Evolutionary conservation across 1,140 invertebrate species (phyloP).

Genomic region (Parasteatoda tepidariorum): DNA sequence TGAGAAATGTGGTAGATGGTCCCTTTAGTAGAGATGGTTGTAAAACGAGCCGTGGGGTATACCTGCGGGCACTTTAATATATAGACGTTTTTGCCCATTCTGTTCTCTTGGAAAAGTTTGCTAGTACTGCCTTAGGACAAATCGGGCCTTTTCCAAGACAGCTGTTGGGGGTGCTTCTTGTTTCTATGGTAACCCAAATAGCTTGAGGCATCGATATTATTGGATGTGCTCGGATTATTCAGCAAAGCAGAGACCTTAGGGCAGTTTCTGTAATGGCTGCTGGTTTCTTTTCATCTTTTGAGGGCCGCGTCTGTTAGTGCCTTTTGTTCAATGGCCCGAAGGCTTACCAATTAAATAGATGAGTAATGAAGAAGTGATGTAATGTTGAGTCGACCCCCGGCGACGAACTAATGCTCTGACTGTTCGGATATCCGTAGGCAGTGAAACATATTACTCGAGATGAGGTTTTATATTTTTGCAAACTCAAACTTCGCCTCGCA

Average conservation of each 20-base stretch:
- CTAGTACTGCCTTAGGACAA: conserved; percentile 41
- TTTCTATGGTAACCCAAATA: conserved; percentile 58
- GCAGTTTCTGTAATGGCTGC: conserved; percentile 54
- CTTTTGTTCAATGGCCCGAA: conserved; percentile 38
- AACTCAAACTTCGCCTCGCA: not conserved
- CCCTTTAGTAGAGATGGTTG: conserved; percentile 37
- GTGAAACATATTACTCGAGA: conserved; percentile 53
- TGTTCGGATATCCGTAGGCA: conserved; percentile 59
- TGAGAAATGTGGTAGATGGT: not conserved
- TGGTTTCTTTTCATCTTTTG: conserved; percentile 55
- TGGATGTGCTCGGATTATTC: conserved; percentile 60
- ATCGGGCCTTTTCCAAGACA: conserved; percentile 58
- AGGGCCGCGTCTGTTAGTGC: conserved; percentile 55
- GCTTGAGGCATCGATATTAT: conserved; percentile 53
- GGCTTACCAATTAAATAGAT: conserved; percentile 49
- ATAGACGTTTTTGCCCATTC: conserved; percentile 51
- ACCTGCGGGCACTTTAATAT: conserved; percentile 56
- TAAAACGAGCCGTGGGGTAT: conserved; percentile 19
- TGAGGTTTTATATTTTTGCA: conserved; percentile 54
- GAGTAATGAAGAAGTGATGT: conserved; percentile 42
- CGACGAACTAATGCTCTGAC: conserved; percentile 49
- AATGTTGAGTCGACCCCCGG: conserved; percentile 51
- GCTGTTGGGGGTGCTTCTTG: conserved; percentile 51
- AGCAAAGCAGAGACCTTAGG: conserved; percentile 28
- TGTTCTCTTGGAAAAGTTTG: conserved; percentile 54